Evolutionary conservation across 2,113 vertebrate genomes (phyloP).

Genomic region (Indri indri): DNA sequence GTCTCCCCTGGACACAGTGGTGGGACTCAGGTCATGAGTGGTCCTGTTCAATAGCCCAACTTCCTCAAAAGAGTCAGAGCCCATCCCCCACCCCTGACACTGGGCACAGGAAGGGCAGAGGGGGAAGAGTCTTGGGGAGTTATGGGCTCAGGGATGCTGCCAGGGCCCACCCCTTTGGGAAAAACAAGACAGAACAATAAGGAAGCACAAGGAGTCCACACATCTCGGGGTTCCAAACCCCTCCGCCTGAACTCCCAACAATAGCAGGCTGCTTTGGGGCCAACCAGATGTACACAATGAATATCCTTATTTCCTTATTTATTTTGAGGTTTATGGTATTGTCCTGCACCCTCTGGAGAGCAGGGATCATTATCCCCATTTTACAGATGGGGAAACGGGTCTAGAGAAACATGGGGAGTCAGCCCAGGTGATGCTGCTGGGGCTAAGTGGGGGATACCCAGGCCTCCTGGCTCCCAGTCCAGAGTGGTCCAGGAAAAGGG

Average conservation of each 20-base stretch:
- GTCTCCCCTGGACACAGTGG: neutral
- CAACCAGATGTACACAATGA: neutral
- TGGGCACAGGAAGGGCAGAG: neutral
- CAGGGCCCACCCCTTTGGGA: neutral
- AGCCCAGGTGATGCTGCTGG: neutral
- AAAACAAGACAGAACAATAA: neutral
- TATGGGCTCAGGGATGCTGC: neutral
- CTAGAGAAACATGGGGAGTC: neutral
- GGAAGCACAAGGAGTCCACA: constrained; percentile 31
- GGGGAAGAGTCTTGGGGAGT: neutral
- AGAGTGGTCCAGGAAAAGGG: neutral
- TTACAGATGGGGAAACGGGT: constrained; percentile 25
- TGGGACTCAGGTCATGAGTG: neutral
- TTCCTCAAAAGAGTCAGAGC: neutral
- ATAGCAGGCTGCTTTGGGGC: neutral
- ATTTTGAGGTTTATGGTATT: constrained; percentile 50
- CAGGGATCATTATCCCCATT: constrained; percentile 34
- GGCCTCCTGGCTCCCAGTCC: neutral
- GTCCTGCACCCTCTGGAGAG: neutral
- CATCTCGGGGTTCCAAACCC: neutral
- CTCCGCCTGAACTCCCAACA: neutral
- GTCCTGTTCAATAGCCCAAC: neutral
- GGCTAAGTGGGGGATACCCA: neutral
- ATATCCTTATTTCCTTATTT: constrained; percentile 51
- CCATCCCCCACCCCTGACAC: neutral